A percentile compares a stretch with the other conserved stretches of the same genome.
phyloP scores from a whole-genome alignment of 2,888 invertebrate species.

The Pecten maximus region DNA sequence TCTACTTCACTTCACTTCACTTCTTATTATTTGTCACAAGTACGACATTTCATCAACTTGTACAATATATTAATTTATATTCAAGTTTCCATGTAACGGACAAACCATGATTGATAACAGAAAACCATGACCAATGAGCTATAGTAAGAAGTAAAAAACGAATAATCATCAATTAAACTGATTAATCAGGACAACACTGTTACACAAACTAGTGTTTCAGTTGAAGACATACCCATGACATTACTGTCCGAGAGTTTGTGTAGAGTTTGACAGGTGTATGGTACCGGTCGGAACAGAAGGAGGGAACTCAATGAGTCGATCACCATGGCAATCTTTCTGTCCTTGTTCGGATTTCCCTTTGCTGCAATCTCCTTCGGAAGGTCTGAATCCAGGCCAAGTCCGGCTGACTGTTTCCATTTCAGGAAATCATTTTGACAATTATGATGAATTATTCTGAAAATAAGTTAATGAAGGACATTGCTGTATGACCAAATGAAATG shows the following conservation, averaged over 20 bases:
- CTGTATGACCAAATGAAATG: too few relatives aligned
- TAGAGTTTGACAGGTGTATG: constrained; percentile 68
- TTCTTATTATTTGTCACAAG: too few relatives aligned
- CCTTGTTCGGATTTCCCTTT: constrained; percentile 48
- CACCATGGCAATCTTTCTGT: constrained; percentile 63
- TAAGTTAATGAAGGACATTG: too few relatives aligned
- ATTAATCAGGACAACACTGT: neutral
- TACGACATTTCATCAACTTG: too few relatives aligned
- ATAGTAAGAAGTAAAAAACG: too few relatives aligned
- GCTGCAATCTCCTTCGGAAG: constrained; percentile 53
- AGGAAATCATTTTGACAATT: constrained; percentile 61
- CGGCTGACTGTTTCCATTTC: constrained; percentile 58
- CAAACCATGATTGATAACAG: too few relatives aligned
- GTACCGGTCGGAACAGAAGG: constrained; percentile 62
- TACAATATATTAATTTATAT: too few relatives aligned
- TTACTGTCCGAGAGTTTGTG: constrained; percentile 55
- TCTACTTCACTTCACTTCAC: too few relatives aligned
- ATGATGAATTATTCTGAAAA: constrained; percentile 61
- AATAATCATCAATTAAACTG: neutral
- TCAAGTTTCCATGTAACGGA: too few relatives aligned
- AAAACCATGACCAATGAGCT: too few relatives aligned
- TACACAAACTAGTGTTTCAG: neutral
- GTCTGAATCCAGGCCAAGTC: constrained; percentile 56
- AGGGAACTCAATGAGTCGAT: constrained; percentile 67
- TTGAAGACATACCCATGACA: constrained; percentile 54